Base-by-base conservation (phyloP, 2,113 vertebrate species). In the Platysteira castanea region DNA sequence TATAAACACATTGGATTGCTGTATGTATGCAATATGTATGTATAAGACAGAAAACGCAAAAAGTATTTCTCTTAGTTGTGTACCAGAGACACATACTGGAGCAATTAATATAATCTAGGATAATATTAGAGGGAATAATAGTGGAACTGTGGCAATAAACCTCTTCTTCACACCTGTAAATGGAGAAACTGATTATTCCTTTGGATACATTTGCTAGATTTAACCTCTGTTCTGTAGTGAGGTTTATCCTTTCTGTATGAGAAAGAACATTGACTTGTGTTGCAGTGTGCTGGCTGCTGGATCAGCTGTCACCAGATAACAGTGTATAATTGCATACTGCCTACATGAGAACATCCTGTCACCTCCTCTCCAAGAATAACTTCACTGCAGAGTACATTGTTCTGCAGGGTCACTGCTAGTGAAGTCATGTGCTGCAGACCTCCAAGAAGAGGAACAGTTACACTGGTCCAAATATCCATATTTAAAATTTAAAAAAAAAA, bases 331-430 rank as follows among this genome's bases (percentile, higher is more conserved):
- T 86, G 68, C 93, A 86, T 88, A 49, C 82, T 94, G 82, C 54
- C 70, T 94, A 35, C 93, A 90, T 83, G 91, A 96, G 92, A 91
- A 93, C 85, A 95, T 96, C 85, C 89, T 95, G 95, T 84, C 1
- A 2, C 75, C 56, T 73, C 0, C 3, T 69, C 71, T 95, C 90
- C 74, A 91, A 96, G 93, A 97, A 88, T 83, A 96, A 80, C 82
- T 95, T 77, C 23, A 37, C 47, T 87, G 31, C 65, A 50, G 74
- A 93, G 33, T 63, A 79, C 70, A 73, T 89, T 91, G 91, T 80
- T 91, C 70, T 85, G 24, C 49, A 59, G 74, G 50, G 61, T 91
- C 87, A 79, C 57, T 94, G 63, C 37, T 89, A 88, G 74, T 35
- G 71, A 80, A 91, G 46, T 61, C 70, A 65, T 65, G 39, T 23